These are phyloP conservation scores for Trissolcus brochymenae DNA, from an alignment of 2,888 invertebrate species.

Conservation along the genomic window DNA sequence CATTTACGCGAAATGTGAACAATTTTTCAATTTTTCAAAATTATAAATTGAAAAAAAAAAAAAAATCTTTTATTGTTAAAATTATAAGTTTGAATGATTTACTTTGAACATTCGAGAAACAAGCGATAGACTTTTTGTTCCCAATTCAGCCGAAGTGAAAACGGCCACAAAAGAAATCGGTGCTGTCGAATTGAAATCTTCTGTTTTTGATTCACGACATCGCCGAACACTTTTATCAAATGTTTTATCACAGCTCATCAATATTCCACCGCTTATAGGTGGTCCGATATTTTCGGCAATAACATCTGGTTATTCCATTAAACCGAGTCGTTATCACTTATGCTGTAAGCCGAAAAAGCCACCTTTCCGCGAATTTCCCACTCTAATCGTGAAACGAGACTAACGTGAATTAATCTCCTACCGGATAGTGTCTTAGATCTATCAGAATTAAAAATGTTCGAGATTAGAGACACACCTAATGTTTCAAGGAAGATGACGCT, in stretches of 20 bases:
- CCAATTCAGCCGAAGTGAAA: conserved; percentile 12
- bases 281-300: conserved; percentile 45
- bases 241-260: conserved; percentile 19
- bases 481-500: conserved; percentile 16
- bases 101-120: too few relatives aligned
- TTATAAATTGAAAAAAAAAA: too few relatives aligned
- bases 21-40: too few relatives aligned
- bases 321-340: conserved; percentile 33
- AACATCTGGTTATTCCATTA: conserved; percentile 48
- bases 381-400: conserved; percentile 29
- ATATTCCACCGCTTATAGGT: conserved; percentile 40
- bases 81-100: too few relatives aligned
- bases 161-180: conserved; percentile 3
- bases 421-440: conserved; percentile 21
- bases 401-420: conserved; percentile 37
- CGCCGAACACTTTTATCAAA: conserved; percentile 5
- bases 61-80: too few relatives aligned
- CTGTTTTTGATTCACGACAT: conserved; percentile 7
- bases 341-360: conserved; percentile 25
- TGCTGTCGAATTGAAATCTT: conserved; percentile 1
- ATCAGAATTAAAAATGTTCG: conserved; percentile 33
- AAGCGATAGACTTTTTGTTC: neutral
- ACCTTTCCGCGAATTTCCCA: conserved; percentile 38
- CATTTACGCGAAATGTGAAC: conserved; percentile 4
- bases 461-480: conserved; percentile 15